phyloP scores from a whole-genome alignment of 2,113 vertebrate species.

The Capreolus pygargus region DNA sequence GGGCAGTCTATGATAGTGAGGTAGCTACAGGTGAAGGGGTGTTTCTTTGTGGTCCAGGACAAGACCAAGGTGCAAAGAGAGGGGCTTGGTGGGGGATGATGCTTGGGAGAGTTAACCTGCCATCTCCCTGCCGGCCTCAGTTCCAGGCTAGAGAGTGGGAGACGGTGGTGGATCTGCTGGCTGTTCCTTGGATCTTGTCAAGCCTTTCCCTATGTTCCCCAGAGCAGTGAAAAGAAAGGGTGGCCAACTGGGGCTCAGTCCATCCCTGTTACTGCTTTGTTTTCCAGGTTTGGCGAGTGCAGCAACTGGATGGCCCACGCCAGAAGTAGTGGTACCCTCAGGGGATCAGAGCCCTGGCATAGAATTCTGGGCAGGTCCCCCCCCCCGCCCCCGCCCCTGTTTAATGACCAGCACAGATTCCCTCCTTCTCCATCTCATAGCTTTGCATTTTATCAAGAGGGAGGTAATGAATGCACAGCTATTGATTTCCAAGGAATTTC shows the following conservation, averaged over 20 bases:
- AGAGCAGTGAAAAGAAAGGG: neutral
- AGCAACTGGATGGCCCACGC: conserved; percentile 10
- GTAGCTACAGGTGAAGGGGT: neutral
- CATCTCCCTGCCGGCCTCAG: neutral
- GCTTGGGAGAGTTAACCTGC: neutral
- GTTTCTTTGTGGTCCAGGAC: neutral
- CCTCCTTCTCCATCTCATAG: conserved; percentile 3
- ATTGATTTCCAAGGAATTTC: conserved; percentile 76
- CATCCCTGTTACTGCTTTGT: conserved; percentile 38
- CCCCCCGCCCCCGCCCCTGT: neutral
- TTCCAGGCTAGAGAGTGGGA: neutral
- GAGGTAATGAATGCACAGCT: conserved; percentile 66
- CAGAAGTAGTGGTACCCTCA: conserved; percentile 24
- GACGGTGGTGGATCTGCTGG: neutral
- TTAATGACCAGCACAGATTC: conserved; percentile 45
- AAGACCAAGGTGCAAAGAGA: neutral
- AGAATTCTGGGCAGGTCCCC: conserved; percentile 11
- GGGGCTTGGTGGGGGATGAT: neutral
- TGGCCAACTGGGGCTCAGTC: neutral
- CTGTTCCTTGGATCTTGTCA: neutral
- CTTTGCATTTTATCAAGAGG: conserved; percentile 69
- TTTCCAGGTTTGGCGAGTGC: conserved; percentile 17
- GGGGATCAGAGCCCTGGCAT: conserved; percentile 47
- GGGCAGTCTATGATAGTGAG: neutral
- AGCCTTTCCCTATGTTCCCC: neutral